Conservation (phyloP, 2,888 invertebrate species). For the Labia minor region DNA sequence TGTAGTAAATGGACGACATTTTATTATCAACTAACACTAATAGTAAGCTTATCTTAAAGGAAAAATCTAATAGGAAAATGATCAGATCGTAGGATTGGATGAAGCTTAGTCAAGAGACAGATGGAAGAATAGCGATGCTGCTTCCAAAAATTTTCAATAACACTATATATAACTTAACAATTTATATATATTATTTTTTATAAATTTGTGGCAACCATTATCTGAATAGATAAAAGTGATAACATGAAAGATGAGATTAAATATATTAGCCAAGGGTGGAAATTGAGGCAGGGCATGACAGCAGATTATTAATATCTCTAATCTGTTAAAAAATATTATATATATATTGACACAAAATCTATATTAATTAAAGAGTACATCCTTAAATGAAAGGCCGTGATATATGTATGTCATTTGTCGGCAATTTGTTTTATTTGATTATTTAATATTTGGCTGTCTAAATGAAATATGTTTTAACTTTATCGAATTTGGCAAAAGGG, state of each 20-base stretch:
- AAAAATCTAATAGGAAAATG: no score
- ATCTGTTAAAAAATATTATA: conserved; percentile 2
- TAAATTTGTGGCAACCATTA: no score
- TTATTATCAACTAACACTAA: no score
- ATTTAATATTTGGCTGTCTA: conserved; percentile 3
- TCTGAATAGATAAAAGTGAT: no score
- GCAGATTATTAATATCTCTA: neutral
- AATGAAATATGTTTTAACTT: conserved; percentile 1
- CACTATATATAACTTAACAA: no score
- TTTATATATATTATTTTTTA: no score
- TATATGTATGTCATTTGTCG: conserved; percentile 8
- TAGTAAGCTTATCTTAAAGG: no score
- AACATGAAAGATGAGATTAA: neutral
- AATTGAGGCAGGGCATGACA: neutral
- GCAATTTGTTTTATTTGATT: conserved; percentile 7
- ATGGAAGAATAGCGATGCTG: no score
- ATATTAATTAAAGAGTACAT: conserved; percentile 13
- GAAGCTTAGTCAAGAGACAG: no score
- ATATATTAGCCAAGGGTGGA: neutral
- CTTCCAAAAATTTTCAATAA: no score
- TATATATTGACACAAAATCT: neutral
- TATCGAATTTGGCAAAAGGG: neutral
- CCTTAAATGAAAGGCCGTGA: neutral
- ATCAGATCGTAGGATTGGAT: no score
- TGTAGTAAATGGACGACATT: no score